A percentile compares a stretch with the other conserved stretches of the same genome.
These are phyloP conservation scores for Hystrix brachyura DNA, from an alignment of 2,113 vertebrate species.

Conservation along the genomic window DNA sequence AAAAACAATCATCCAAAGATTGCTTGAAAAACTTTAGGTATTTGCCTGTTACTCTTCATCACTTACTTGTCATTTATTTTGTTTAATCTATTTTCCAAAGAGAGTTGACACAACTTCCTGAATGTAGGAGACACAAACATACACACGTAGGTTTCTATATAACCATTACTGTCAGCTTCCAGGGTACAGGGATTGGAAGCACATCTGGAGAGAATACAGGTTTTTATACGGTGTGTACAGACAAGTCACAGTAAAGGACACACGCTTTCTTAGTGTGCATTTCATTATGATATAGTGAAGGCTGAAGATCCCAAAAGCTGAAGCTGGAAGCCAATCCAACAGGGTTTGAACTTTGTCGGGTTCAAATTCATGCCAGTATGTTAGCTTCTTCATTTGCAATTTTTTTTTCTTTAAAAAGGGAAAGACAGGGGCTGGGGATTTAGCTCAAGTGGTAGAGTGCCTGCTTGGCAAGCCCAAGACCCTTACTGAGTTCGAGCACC, in stretches of 20 bases:
- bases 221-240: not conserved
- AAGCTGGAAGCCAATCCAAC: not conserved
- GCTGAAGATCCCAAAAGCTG: not conserved
- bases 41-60: not conserved
- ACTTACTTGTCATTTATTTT: not conserved
- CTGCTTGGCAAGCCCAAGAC: too few species aligned
- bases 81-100: not conserved
- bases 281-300: not conserved
- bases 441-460: too few species aligned
- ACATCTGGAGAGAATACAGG: not conserved
- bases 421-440: not conserved
- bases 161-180: not conserved
- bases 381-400: not conserved
- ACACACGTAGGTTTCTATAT: not conserved
- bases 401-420: conserved; percentile 15
- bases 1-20: not conserved
- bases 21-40: not conserved
- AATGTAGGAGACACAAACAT: not conserved
- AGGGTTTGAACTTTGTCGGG: not conserved
- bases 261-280: too few species aligned
- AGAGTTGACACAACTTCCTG: not conserved
- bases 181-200: not conserved
- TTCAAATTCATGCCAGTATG: not conserved
- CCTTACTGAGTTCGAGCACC: too few species aligned
- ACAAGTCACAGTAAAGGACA: not conserved